phyloP scores from a whole-genome alignment of 2,888 invertebrate species.

The Sarcophaga variegata region DNA sequence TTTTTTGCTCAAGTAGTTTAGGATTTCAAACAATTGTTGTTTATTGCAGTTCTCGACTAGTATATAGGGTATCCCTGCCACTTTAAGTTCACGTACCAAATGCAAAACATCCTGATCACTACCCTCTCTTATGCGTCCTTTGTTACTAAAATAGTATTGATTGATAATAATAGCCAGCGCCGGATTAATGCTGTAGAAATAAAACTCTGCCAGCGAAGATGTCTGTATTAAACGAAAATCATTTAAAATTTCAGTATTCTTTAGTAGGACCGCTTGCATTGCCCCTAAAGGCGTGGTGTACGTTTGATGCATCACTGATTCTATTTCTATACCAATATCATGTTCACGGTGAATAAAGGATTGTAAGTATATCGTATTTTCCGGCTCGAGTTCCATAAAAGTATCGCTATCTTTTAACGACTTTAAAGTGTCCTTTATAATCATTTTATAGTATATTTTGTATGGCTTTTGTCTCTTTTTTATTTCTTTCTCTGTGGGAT shows the following conservation, averaged over 20 bases:
- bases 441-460: no score
- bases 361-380: background rate
- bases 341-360: background rate
- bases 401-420: background rate
- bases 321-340: background rate
- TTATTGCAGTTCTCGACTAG: conserved; percentile 32
- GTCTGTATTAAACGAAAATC: background rate
- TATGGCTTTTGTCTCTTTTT: background rate
- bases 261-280: background rate
- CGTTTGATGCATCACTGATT: background rate
- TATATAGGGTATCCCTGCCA: conserved; percentile 34
- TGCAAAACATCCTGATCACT: conserved; percentile 37
- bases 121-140: conserved; percentile 6
- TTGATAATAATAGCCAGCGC: conserved; percentile 49
- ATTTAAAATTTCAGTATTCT: background rate
- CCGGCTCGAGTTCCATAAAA: background rate
- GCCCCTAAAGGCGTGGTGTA: background rate
- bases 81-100: conserved; percentile 32
- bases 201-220: background rate
- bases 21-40: background rate
- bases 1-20: conserved; percentile 3
- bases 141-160: conserved; percentile 30
- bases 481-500: background rate
- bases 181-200: conserved; percentile 54
- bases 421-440: no score